A percentile compares a stretch with the other conserved stretches of the same genome.
phyloP scores from a whole-genome alignment of 2,113 vertebrate species.

The Corythoichthys intestinalis region DNA sequence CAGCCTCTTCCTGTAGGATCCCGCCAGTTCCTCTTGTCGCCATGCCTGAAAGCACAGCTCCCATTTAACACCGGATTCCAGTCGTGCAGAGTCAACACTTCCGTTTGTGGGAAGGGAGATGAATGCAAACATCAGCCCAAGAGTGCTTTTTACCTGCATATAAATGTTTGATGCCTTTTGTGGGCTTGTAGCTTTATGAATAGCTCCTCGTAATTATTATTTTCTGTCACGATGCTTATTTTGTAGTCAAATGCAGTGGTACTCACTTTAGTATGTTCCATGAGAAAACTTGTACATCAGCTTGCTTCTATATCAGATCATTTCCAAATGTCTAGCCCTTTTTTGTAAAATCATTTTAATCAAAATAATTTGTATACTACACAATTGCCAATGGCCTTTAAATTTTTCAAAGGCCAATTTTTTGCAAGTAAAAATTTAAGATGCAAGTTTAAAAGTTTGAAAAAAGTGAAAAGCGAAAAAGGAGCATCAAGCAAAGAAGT shows the following conservation, averaged over 20 bases:
- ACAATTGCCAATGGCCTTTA: too few relatives aligned
- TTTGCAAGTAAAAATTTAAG: too few relatives aligned
- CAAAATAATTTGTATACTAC: too few relatives aligned
- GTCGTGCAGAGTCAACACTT: conserved; percentile 45
- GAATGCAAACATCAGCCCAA: conserved; percentile 27
- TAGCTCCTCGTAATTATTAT: conserved; percentile 24
- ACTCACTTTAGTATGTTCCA: background rate
- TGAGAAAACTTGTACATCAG: too few relatives aligned
- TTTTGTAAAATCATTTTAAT: too few relatives aligned
- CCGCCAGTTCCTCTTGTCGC: conserved; percentile 32
- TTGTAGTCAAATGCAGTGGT: too few relatives aligned
- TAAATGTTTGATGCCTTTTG: conserved; percentile 41
- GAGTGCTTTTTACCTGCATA: conserved; percentile 13
- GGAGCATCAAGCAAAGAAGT: too few relatives aligned
- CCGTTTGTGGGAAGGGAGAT: conserved; percentile 26
- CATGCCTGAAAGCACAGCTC: conserved; percentile 33
- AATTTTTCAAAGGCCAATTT: too few relatives aligned
- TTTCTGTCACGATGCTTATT: background rate
- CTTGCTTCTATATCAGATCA: too few relatives aligned
- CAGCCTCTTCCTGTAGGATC: conserved; percentile 34
- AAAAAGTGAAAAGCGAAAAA: too few relatives aligned
- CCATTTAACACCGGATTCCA: conserved; percentile 33
- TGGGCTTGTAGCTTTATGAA: conserved; percentile 15
- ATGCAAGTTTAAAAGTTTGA: too few relatives aligned
- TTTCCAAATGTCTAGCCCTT: too few relatives aligned